A percentile compares a stretch with the other conserved stretches of the same genome.
Evolutionary conservation across 2,888 invertebrate genomes (phyloP).

Genomic region (Leptothorax acervorum): DNA sequence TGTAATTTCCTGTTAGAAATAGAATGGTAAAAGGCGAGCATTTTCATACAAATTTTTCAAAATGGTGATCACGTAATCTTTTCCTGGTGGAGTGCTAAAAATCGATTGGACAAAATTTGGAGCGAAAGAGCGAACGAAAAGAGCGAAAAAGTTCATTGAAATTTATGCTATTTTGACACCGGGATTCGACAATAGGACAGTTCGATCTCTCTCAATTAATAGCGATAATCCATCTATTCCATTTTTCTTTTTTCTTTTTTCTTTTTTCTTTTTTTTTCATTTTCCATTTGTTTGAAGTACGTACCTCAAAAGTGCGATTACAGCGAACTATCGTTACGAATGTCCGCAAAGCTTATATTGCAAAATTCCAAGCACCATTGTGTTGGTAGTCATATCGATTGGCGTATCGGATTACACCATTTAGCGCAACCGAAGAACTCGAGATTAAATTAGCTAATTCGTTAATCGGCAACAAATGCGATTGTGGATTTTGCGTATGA

Average conservation of each 20-base stretch:
- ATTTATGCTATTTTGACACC: background rate
- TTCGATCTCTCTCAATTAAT: background rate
- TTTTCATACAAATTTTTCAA: slow-evolving; percentile 25
- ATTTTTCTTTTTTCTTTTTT: slow-evolving; percentile 5
- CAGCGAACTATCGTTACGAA: background rate
- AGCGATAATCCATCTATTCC: background rate
- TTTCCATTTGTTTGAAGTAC: background rate
- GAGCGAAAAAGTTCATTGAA: slow-evolving; percentile 16
- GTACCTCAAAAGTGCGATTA: background rate
- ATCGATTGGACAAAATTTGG: slow-evolving; percentile 22
- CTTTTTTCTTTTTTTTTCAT: background rate
- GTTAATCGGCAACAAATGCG: slow-evolving; percentile 27
- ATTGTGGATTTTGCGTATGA: slow-evolving; percentile 29
- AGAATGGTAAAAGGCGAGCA: background rate
- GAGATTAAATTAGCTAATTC: slow-evolving; percentile 39
- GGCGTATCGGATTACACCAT: slow-evolving; percentile 22
- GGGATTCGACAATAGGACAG: background rate
- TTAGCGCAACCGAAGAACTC: slow-evolving; percentile 31
- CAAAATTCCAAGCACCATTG: background rate
- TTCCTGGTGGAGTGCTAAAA: background rate
- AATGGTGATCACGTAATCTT: slow-evolving; percentile 10
- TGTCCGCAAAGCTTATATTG: background rate
- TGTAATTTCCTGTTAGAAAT: slow-evolving; percentile 36
- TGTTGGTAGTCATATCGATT: background rate
- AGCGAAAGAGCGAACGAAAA: background rate